phyloP scores from a whole-genome alignment of 1,140 invertebrate genomes.

The Magallana gigas region DNA sequence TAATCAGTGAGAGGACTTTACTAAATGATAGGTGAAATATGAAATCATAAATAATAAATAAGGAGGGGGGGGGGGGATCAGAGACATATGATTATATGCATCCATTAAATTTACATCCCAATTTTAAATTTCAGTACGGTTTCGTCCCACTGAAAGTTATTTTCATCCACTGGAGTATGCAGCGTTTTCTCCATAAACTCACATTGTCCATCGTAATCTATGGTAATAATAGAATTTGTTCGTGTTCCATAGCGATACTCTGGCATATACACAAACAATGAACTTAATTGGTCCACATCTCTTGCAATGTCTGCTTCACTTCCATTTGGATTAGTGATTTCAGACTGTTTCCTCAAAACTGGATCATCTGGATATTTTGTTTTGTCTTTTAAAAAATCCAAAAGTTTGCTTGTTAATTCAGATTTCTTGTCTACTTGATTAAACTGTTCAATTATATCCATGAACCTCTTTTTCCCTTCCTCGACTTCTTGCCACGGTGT shows the following conservation, averaged over 20 bases:
- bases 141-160: slow-evolving; percentile 41
- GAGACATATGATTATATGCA: too few species aligned
- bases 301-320: not conserved
- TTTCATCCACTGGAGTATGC: slow-evolving; percentile 41
- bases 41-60: too few species aligned
- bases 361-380: slow-evolving; percentile 21
- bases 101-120: too few species aligned
- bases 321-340: not conserved
- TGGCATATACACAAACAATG: slow-evolving; percentile 46
- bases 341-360: slow-evolving; percentile 28
- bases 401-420: slow-evolving; percentile 19
- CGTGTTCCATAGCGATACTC: slow-evolving; percentile 43
- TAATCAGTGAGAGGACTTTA: too few species aligned
- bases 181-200: slow-evolving; percentile 52
- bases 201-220: slow-evolving; percentile 46
- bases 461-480: too few species aligned
- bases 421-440: slow-evolving; percentile 28
- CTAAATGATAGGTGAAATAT: too few species aligned
- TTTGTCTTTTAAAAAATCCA: slow-evolving; percentile 23
- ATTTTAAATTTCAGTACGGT: not conserved
- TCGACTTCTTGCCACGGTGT: too few species aligned
- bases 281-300: not conserved
- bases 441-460: too few species aligned
- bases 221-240: slow-evolving; percentile 46
- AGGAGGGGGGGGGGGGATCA: too few species aligned